Evolutionary conservation across 1,140 invertebrate species (phyloP).

Genomic region (Thaumetopoea pityocampa): DNA sequence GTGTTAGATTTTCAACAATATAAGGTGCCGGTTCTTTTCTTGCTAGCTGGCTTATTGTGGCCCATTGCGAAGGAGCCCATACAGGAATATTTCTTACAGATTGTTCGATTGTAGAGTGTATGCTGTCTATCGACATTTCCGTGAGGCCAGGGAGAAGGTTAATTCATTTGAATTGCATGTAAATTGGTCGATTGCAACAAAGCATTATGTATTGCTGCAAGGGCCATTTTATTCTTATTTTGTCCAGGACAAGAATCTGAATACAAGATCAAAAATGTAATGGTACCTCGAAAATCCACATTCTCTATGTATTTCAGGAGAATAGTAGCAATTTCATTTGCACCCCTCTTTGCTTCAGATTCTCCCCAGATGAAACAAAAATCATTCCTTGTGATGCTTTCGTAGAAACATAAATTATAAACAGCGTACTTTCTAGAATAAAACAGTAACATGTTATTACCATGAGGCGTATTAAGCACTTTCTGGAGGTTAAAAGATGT

Average conservation of each 20-base stretch:
- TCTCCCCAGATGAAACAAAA: conserved; percentile 22
- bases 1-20: conserved; percentile 12
- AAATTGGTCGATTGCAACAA: conserved; percentile 15
- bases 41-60: conserved; percentile 14
- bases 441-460: conserved; percentile 21
- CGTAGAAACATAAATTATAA: conserved; percentile 25
- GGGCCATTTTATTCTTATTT: conserved; percentile 20
- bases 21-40: conserved; percentile 14
- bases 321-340: conserved; percentile 16
- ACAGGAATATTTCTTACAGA: conserved; percentile 15
- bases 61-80: conserved; percentile 24
- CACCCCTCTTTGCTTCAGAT: conserved; percentile 12
- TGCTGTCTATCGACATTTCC: conserved; percentile 18
- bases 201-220: conserved; percentile 16
- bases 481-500: conserved; percentile 32
- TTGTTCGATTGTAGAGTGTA: conserved; percentile 17
- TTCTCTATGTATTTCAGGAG: conserved; percentile 15
- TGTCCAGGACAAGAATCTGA: conserved; percentile 22
- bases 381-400: conserved; percentile 14
- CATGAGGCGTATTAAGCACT: conserved; percentile 30
- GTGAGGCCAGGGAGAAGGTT: conserved; percentile 23
- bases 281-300: conserved; percentile 11
- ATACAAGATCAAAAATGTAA: conserved; percentile 17
- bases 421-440: conserved; percentile 22
- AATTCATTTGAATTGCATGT: conserved; percentile 24